Conservation (phyloP, 2,888 invertebrate species). For the Eucriotettix oculatus region DNA sequence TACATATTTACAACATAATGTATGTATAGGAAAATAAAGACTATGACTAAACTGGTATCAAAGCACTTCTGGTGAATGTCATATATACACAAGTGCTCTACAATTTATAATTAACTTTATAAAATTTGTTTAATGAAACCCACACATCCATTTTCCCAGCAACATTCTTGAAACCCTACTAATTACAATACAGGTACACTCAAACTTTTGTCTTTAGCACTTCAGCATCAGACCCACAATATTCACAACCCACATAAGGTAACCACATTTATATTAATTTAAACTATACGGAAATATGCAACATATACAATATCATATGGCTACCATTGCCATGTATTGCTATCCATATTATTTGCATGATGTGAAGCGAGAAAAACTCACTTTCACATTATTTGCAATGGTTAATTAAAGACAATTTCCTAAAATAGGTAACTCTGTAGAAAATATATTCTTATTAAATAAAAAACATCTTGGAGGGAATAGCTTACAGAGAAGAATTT, state of each 20-base stretch:
- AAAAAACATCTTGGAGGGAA: slow-evolving; percentile 9
- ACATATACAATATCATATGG: neutral
- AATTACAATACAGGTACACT: no score
- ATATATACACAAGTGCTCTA: no score
- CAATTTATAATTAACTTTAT: no score
- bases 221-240: neutral
- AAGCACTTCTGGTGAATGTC: no score
- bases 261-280: neutral
- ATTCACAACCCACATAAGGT: slow-evolving; percentile 1
- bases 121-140: no score
- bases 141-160: neutral
- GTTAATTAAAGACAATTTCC: neutral
- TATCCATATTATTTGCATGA: neutral
- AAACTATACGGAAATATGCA: neutral
- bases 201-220: no score
- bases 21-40: no score
- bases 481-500: slow-evolving; percentile 3
- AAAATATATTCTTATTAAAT: slow-evolving; percentile 6
- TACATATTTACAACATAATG: no score
- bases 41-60: no score
- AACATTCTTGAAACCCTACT: neutral
- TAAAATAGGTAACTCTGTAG: slow-evolving; percentile 11
- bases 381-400: neutral
- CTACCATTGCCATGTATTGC: neutral
- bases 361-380: no score